A percentile compares a stretch with the other conserved stretches of the same genome.
These are phyloP conservation scores for Madoqua kirkii DNA, from an alignment of 2,113 vertebrate species.

Conservation along the genomic window DNA sequence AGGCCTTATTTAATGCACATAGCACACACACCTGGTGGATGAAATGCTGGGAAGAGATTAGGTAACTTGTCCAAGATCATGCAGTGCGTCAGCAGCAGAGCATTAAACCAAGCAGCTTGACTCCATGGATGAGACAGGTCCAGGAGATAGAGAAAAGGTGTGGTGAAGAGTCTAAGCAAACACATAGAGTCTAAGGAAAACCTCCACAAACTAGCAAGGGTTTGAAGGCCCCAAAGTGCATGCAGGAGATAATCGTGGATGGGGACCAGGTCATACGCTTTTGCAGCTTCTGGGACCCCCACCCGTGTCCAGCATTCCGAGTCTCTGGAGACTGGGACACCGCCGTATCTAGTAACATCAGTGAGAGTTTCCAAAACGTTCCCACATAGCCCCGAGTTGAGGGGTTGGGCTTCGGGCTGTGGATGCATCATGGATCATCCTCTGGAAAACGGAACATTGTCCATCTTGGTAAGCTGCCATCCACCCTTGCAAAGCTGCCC, in stretches of 20 bases:
- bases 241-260: accelerated
- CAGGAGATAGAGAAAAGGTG: not conserved
- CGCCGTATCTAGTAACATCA: not conserved
- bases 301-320: not conserved
- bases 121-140: not conserved
- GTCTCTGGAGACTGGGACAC: not conserved
- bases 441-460: not conserved
- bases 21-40: not conserved
- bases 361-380: not conserved
- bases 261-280: not conserved
- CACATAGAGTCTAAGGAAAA: not conserved
- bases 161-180: not conserved
- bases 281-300: not conserved
- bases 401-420: not conserved
- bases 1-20: accelerated
- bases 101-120: not conserved
- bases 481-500: not conserved
- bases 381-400: not conserved
- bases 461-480: too few species aligned
- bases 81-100: not conserved
- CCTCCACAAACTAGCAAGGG: not conserved
- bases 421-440: accelerated
- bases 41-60: not conserved
- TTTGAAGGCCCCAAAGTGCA: not conserved
- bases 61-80: not conserved